Evolutionary conservation across 2,888 invertebrate genomes (phyloP), one percentile per base, ranked within the genome.

Genomic region (Micropterix aruncella): DNA sequence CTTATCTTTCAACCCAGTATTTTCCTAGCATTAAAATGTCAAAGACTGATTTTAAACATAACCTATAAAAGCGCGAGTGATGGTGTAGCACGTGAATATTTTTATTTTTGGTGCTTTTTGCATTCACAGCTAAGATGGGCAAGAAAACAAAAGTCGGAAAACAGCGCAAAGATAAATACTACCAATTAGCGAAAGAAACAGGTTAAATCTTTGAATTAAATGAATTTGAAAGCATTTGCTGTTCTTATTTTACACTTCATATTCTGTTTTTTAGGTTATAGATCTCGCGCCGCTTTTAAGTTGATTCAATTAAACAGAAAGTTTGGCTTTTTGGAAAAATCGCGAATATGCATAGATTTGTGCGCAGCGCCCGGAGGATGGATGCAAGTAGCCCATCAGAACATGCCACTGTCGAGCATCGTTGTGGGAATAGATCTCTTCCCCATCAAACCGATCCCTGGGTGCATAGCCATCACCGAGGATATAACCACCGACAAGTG

Each of bases 351-450:
- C 53, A 80, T 99, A 56, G 99, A 99, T 75, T 70, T 99, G 49
- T 99, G 99, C 68, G 99, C 99, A 12, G 99, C 99, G 1, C 99
- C 99, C 1, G 97, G 97, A 58, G 96, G 96, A 54, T 97, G 99
- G 97, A 90, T 97, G 84, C 99, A 92, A 67, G 97, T 99, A 44
- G 97, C 96, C 41, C 84, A 87, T 55, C 88, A 99, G 62, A 91
- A 94, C 60, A 96, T 97, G 92, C 97, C 99, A 0, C 77, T 95
- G 0, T 94, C 95, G 3, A 93, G 93, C 58, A 75, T 96, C 44
- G 90, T 97, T 12, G 74, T 99, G 42, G 95, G 96, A 44, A 87
- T 99, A 19, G 99, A 99, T 75, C 75, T 99, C 59, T 95, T 84
- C 55, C 92, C 96, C 0, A 99, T 99, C 51, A 70, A 70, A 52